Base-by-base conservation (phyloP, 2,888 invertebrate genomes). In the Heliothis peltigera region DNA sequence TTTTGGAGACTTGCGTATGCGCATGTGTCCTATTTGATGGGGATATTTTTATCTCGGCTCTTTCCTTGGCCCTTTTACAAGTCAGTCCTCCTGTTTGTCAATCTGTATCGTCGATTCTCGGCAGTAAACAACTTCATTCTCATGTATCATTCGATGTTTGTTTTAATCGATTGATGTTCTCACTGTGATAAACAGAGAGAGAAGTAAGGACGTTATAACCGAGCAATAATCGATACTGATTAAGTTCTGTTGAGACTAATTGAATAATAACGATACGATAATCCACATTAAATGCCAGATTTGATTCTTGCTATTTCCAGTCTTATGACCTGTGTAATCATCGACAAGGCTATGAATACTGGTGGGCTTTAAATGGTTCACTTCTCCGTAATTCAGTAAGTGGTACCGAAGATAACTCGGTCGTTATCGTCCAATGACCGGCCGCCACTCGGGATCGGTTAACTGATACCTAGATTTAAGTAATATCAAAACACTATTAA, bases 371-470 rank as follows among this genome's bases (percentile, higher is more conserved):
- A 51, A 58, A 12, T 42, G 39, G 65, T 68, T 56, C 67, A 64
- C 52, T 63, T 65, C 70, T 77, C 47, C 21, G 59, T 61, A 39
- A 59, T 67, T 66, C 47, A 68, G 76, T 80, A 77, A 76, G 66
- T 77, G 66, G 68, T 75, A 58, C 61, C 32, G 59, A 58, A 77
- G 86, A 86, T 85, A 87, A 82, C 81, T 75, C 43, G 71, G 64
- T 44, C 53, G 63, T 82, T 87, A 87, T 87, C 87, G 85, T 78
- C 65, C 82, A 75, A 81, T 86, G 83, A 84, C 85, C 84, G 81
- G 52, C 58, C 58, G 63, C 75, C 69, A 74, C 66, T 70, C 62
- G 59, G 54, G 70, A 67, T 71, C 51, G 28, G 51, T 67, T 67
- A 67, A 77, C 75, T 75, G 79, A 77, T 72, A 70, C 73, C 68